Conservation (phyloP, 1,140 invertebrate genomes). For the Brachionus paranguensis region DNA sequence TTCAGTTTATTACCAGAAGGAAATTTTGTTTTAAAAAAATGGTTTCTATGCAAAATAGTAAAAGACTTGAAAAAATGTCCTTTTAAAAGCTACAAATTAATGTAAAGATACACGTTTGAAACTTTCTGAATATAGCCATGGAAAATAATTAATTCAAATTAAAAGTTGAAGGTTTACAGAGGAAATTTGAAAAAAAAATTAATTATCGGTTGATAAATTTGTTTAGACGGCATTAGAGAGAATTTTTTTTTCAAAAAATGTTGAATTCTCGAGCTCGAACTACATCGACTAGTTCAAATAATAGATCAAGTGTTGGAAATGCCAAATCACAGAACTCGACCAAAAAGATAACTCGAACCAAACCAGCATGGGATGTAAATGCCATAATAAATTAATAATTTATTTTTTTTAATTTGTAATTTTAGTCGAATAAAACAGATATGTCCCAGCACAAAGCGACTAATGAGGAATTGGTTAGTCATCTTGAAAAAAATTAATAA, state of each 20-base stretch:
- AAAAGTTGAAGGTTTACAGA: background rate
- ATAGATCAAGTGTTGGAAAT: background rate
- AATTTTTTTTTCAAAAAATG: background rate
- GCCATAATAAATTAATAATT: background rate
- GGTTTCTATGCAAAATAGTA: background rate
- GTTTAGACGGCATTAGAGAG: background rate
- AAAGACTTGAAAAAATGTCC: constrained; percentile 15
- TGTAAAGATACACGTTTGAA: background rate
- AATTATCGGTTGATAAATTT: background rate
- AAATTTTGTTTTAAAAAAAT: background rate
- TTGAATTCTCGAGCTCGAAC: background rate
- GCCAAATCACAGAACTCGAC: background rate
- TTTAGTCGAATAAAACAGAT: background rate
- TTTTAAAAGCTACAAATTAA: background rate
- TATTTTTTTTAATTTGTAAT: background rate
- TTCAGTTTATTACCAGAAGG: background rate
- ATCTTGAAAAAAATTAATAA: background rate
- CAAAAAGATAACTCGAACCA: background rate
- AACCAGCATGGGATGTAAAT: constrained; percentile 26
- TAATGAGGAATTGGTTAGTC: background rate
- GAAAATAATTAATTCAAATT: constrained; percentile 30
- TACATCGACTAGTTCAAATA: background rate
- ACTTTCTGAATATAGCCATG: constrained; percentile 9
- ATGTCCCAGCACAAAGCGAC: background rate
- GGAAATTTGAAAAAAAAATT: background rate